Conservation (phyloP, 1,140 invertebrate species). For the Saccostrea glomerata region DNA sequence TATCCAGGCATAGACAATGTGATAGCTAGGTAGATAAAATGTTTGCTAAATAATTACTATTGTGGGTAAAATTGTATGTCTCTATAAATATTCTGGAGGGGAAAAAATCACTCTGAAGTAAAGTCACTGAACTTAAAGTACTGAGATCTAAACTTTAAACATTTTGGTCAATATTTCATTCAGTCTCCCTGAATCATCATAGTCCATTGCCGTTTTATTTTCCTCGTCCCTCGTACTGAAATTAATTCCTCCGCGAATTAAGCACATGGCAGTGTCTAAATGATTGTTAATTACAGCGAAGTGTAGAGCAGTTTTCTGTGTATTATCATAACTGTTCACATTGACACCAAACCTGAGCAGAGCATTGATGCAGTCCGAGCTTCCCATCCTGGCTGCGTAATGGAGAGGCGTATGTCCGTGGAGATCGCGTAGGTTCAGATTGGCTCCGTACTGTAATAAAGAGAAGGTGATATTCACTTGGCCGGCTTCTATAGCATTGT, state of each 20-base stretch:
- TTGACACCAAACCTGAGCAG: constrained; percentile 63
- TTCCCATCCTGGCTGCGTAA: constrained; percentile 62
- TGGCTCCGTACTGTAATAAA: constrained; percentile 69
- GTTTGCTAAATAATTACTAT: background rate
- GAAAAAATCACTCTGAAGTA: background rate
- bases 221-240: constrained; percentile 62
- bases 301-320: constrained; percentile 69
- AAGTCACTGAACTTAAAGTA: background rate
- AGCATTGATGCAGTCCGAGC: constrained; percentile 59
- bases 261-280: constrained; percentile 56
- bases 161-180: constrained; percentile 43
- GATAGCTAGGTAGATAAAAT: background rate
- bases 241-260: constrained; percentile 63
- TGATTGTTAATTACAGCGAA: constrained; percentile 61
- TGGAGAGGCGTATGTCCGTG: constrained; percentile 71
- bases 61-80: background rate
- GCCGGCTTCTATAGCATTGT: constrained; percentile 66
- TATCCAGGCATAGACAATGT: background rate
- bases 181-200: constrained; percentile 59
- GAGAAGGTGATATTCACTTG: constrained; percentile 61
- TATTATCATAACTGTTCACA: constrained; percentile 68
- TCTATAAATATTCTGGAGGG: background rate
- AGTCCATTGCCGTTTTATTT: constrained; percentile 64
- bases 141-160: constrained; percentile 24
- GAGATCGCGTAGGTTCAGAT: constrained; percentile 69